phyloP scores from a whole-genome alignment of 2,797 vertebrate species.

The Nannoperca obscura region DNA sequence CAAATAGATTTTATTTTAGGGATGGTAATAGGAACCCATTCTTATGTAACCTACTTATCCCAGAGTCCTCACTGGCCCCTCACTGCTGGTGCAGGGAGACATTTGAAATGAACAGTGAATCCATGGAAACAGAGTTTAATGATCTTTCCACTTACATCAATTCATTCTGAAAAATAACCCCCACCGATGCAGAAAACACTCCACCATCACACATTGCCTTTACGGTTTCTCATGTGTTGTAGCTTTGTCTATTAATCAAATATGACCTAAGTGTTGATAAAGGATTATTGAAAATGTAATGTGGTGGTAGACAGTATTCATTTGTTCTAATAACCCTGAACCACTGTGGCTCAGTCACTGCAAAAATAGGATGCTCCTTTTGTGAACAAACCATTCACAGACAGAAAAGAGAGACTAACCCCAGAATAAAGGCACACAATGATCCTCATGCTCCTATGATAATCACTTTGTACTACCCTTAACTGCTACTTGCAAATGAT shows the following conservation, averaged over 20 bases:
- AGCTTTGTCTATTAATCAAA: slow-evolving; percentile 5
- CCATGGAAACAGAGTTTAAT: slow-evolving; percentile 33
- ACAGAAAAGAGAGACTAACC: not conserved
- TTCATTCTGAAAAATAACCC: not conserved
- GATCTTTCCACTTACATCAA: not conserved
- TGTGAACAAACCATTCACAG: not conserved
- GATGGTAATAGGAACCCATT: slow-evolving; percentile 19
- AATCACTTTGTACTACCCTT: not conserved
- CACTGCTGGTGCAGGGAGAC: slow-evolving; percentile 8
- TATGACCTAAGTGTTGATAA: not conserved
- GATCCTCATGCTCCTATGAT: not conserved
- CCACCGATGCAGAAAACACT: not conserved
- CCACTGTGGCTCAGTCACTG: not conserved
- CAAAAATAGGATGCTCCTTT: not conserved
- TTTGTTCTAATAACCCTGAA: not conserved
- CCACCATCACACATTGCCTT: not conserved
- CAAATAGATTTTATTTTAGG: slow-evolving; percentile 5
- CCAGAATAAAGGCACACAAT: slow-evolving; percentile 12
- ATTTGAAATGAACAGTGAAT: slow-evolving; percentile 27
- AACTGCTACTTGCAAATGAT: slow-evolving; percentile 15
- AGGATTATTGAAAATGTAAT: not conserved
- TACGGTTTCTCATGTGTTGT: not conserved
- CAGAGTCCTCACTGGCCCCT: slow-evolving; percentile 9
- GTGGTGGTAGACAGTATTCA: not conserved
- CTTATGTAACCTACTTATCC: slow-evolving; percentile 43